Percentiles rank a stretch among this genome's conserved stretches.
Conservation (phyloP, 2,888 invertebrate species). For the Brachypalpus laphriformis region DNA sequence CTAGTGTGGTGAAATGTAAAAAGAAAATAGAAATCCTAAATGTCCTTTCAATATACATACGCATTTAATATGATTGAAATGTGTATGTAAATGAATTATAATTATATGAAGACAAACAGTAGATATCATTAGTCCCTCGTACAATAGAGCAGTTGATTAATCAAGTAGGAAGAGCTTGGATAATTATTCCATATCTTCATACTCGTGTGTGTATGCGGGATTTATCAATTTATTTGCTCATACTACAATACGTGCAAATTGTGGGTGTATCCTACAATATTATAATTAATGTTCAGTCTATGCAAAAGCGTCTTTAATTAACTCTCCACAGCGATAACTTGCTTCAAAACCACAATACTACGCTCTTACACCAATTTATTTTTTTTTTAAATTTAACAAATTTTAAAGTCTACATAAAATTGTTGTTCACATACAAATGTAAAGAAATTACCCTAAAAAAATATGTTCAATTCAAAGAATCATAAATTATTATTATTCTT, state of each 20-base stretch:
- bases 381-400: neutral
- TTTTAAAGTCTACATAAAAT: neutral
- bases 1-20: neutral
- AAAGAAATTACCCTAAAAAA: neutral
- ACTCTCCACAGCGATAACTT: neutral
- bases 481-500: too few species aligned
- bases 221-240: constrained; percentile 18
- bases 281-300: constrained; percentile 46
- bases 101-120: constrained; percentile 8
- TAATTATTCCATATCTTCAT: constrained; percentile 33
- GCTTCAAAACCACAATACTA: neutral
- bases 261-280: constrained; percentile 25
- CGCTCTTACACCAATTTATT: neutral
- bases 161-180: constrained; percentile 32
- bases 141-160: constrained; percentile 49
- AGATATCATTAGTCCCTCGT: constrained; percentile 34
- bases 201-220: constrained; percentile 7
- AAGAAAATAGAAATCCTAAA: neutral
- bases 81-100: constrained; percentile 15
- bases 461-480: neutral
- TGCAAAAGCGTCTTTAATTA: constrained; percentile 51
- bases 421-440: neutral
- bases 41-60: neutral
- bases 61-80: neutral
- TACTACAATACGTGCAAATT: constrained; percentile 17